Conservation (phyloP, 2,888 invertebrate species). For the Pasiphila rectangulata region DNA sequence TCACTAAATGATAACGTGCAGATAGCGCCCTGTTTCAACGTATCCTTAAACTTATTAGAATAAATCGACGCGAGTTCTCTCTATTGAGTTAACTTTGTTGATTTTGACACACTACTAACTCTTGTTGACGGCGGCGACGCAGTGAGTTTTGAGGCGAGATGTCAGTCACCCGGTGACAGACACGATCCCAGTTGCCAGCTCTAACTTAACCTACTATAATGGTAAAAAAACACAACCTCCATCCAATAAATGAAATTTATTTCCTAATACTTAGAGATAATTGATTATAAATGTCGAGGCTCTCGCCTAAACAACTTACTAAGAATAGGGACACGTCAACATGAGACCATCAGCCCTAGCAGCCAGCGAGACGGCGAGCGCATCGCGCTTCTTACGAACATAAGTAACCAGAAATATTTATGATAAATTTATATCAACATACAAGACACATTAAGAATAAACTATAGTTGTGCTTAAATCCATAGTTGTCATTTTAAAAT, state of each 20-base stretch:
- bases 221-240: conserved; percentile 34
- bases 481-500: conserved; percentile 25
- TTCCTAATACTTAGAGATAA: conserved; percentile 67
- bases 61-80: conserved; percentile 12
- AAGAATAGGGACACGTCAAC: conserved; percentile 37
- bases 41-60: conserved; percentile 1
- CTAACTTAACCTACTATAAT: conserved; percentile 7
- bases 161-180: too few species aligned
- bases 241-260: conserved; percentile 68
- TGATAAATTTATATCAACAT: background rate
- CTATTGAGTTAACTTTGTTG: conserved; percentile 5
- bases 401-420: background rate
- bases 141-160: background rate
- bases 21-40: background rate
- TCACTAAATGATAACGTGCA: conserved; percentile 5
- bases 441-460: conserved; percentile 20
- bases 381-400: too few species aligned
- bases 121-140: background rate
- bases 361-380: too few species aligned
- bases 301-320: conserved; percentile 32
- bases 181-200: conserved; percentile 22
- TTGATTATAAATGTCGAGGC: conserved; percentile 42
- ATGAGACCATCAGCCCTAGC: conserved; percentile 19
- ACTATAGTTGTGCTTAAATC: conserved; percentile 26
- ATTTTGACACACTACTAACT: background rate